Conservation (phyloP, 1,140 invertebrate genomes). For the Stegodyphus dumicola region DNA sequence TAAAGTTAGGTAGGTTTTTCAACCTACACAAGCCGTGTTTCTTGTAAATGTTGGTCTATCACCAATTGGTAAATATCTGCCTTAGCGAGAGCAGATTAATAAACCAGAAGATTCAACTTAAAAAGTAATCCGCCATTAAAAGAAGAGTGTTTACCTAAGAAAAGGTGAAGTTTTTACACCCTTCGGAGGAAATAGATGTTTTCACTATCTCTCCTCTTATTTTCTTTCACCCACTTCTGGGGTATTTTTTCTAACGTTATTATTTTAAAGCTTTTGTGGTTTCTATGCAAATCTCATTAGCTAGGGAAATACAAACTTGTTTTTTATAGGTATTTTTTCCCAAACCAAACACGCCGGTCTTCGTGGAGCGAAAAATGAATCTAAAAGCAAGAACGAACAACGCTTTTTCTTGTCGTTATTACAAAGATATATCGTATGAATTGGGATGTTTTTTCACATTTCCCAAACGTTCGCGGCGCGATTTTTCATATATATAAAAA, state of each 20-base stretch:
- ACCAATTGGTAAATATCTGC: constrained; percentile 17
- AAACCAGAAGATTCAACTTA: neutral
- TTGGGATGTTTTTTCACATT: neutral
- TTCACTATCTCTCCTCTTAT: neutral
- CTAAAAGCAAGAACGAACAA: neutral
- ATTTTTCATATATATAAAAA: neutral
- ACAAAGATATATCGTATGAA: neutral
- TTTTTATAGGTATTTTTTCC: neutral
- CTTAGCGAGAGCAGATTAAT: constrained; percentile 4
- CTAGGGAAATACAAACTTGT: constrained; percentile 15
- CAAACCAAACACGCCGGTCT: neutral
- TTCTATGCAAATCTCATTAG: constrained; percentile 41
- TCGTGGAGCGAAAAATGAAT: neutral
- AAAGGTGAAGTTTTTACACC: constrained; percentile 18
- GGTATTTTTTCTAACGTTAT: neutral
- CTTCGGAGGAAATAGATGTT: constrained; percentile 7
- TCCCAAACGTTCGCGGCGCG: neutral
- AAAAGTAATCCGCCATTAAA: constrained; percentile 8
- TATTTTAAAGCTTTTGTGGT: constrained; percentile 2
- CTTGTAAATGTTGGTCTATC: too few relatives aligned
- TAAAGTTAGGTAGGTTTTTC: too few relatives aligned
- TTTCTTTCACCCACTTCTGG: neutral
- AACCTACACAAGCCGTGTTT: too few relatives aligned
- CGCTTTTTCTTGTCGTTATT: neutral
- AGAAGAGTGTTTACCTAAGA: constrained; percentile 18